These are phyloP conservation scores for Eueides isabella DNA, from an alignment of 1,140 invertebrate species.

Conservation along the genomic window DNA sequence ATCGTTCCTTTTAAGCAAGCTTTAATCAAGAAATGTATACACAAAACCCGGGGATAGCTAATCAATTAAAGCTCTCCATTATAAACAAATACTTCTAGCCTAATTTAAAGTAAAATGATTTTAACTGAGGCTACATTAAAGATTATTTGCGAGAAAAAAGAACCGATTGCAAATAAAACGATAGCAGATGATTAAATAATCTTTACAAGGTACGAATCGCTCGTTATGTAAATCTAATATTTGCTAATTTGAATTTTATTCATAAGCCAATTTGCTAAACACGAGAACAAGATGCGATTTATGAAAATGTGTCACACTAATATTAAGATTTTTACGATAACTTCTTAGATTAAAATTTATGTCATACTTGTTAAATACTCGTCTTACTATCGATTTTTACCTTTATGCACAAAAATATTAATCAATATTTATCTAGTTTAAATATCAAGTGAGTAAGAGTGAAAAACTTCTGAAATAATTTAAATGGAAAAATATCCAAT, in stretches of 20 bases:
- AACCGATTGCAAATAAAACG: conserved; percentile 40
- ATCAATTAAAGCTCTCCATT: conserved; percentile 33
- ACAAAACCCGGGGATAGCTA: conserved; percentile 20
- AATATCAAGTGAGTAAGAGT: too few species aligned
- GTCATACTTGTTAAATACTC: too few species aligned
- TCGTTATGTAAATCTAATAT: conserved; percentile 80
- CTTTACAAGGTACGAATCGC: conserved; percentile 77
- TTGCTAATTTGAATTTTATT: conserved; percentile 77
- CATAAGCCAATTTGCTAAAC: conserved; percentile 57
- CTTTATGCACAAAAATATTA: too few species aligned
- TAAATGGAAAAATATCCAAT: too few species aligned
- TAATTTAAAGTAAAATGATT: conserved; percentile 30
- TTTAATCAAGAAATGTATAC: conserved; percentile 32
- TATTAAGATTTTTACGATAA: too few species aligned
- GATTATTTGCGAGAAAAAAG: conserved; percentile 24
- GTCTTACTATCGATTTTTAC: too few species aligned
- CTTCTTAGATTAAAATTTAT: too few species aligned
- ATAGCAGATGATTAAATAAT: conserved; percentile 69
- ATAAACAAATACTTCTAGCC: conserved; percentile 31
- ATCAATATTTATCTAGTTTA: too few species aligned
- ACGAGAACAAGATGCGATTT: conserved; percentile 17
- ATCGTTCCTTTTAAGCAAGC: neutral
- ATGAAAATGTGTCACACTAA: too few species aligned
- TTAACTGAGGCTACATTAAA: conserved; percentile 23
- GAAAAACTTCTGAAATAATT: too few species aligned